Conservation (phyloP, 2,797 vertebrate genomes). For the Sarcoramphus papa region DNA sequence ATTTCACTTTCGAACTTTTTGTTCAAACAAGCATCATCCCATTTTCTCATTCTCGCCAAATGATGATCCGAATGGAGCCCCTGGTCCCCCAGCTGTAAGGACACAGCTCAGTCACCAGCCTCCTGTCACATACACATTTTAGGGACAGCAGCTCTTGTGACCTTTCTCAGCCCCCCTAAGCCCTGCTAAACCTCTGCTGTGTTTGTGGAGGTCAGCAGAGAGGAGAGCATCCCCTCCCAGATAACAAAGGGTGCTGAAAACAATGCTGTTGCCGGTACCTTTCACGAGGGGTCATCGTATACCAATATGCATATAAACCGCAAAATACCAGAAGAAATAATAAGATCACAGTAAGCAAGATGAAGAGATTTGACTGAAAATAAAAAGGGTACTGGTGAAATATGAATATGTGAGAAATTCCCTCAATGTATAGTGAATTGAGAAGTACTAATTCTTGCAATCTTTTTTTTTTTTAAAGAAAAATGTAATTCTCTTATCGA, state of each 20-base stretch:
- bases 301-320: background rate
- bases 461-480: background rate
- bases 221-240: background rate
- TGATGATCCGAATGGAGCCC: background rate
- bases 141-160: background rate
- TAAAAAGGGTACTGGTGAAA: background rate
- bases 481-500: background rate
- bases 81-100: background rate
- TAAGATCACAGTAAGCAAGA: background rate
- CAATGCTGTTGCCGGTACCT: background rate
- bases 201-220: background rate
- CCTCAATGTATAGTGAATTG: background rate
- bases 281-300: background rate
- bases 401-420: background rate
- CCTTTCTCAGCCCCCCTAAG: background rate
- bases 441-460: background rate
- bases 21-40: background rate
- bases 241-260: slow-evolving; percentile 1
- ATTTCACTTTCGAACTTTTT: background rate
- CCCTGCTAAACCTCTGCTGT: background rate
- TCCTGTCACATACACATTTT: background rate
- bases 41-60: background rate
- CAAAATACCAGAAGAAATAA: background rate
- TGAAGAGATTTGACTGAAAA: background rate
- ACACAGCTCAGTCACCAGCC: background rate